Conservation (phyloP, 2,797 vertebrate genomes). For the Ispidina lecontei region DNA sequence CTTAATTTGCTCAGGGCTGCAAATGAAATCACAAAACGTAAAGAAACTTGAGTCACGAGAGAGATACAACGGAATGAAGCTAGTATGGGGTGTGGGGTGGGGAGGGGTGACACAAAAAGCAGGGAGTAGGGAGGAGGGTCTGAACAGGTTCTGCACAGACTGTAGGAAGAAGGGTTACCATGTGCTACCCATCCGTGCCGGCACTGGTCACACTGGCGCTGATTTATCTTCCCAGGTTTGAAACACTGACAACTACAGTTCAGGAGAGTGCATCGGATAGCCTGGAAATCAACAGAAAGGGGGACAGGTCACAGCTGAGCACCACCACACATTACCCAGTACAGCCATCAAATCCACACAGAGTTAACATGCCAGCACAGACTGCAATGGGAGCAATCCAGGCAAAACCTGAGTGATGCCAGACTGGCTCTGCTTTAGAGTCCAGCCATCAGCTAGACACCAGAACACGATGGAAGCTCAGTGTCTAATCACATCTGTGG, state of each 20-base stretch:
- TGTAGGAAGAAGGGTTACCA: slow-evolving; percentile 80
- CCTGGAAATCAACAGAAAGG: slow-evolving; percentile 78
- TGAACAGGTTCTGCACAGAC: background rate
- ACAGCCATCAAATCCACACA: background rate
- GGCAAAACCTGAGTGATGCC: background rate
- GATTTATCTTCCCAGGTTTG: slow-evolving; percentile 93
- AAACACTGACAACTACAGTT: slow-evolving; percentile 95
- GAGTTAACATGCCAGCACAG: background rate
- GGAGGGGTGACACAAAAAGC: background rate
- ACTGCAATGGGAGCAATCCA: background rate
- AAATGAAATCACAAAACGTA: slow-evolving; percentile 47
- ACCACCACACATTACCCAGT: background rate
- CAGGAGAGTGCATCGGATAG: slow-evolving; percentile 92
- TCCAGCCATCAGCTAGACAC: background rate
- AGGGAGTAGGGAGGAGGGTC: background rate
- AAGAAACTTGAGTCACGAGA: background rate
- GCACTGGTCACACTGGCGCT: slow-evolving; percentile 94
- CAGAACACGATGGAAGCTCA: background rate
- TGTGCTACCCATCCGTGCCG: slow-evolving; percentile 98
- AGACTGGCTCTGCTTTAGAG: background rate
- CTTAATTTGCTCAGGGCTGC: slow-evolving; percentile 94
- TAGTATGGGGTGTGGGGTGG: background rate
- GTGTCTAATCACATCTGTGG: background rate
- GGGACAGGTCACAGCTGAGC: background rate
- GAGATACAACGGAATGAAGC: background rate